A percentile compares a stretch with the other conserved stretches of the same genome.
Evolutionary conservation across 2,888 invertebrate species (phyloP).

Genomic region (Nephrotoma flavescens): DNA sequence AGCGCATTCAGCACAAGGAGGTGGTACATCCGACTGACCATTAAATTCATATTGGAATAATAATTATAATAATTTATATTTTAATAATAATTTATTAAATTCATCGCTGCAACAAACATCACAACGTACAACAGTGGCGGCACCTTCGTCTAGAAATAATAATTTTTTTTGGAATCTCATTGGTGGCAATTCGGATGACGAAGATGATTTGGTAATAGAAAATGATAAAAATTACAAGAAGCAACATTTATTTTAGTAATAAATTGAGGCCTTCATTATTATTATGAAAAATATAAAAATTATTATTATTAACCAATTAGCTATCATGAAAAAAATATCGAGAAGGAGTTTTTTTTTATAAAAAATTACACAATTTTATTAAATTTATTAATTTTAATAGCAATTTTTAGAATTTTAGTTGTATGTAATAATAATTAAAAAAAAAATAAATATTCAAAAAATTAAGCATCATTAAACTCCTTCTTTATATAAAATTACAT

Average conservation of each 20-base stretch:
- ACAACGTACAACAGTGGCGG: conserved; percentile 1
- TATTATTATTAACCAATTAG: background rate
- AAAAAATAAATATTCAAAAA: background rate
- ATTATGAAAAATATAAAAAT: background rate
- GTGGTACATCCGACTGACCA: conserved; percentile 26
- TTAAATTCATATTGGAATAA: background rate
- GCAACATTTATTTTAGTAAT: conserved; percentile 4
- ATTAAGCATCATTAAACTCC: background rate
- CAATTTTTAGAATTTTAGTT: background rate
- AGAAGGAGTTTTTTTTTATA: background rate
- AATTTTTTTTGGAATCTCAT: conserved; percentile 24
- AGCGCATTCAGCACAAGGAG: background rate
- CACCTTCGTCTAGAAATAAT: conserved; percentile 19
- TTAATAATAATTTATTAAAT: background rate
- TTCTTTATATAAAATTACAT: background rate
- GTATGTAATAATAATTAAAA: background rate
- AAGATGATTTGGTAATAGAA: conserved; percentile 11
- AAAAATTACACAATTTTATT: background rate
- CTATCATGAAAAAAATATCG: background rate
- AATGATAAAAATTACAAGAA: conserved; percentile 5
- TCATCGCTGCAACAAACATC: background rate
- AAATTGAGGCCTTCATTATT: conserved; percentile 1
- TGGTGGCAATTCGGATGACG: conserved; percentile 9
- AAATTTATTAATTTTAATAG: background rate
- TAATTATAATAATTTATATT: background rate